Base-by-base conservation (phyloP, 2,888 invertebrate genomes). In the Tuberolachnus salignus region DNA sequence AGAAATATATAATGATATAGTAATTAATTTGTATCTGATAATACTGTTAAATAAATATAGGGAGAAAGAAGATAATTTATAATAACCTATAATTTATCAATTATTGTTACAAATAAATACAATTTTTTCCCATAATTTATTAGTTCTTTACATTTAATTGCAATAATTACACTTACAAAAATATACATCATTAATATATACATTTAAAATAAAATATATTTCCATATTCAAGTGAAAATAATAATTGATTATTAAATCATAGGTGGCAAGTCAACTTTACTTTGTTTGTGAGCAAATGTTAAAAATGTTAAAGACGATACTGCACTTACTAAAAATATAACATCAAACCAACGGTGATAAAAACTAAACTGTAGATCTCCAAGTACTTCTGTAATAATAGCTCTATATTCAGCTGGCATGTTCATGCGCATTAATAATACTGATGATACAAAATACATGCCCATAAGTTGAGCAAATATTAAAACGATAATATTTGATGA, bases 271-370 rank as follows among this genome's bases (percentile, higher is more conserved):
- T 78, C 78, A 6, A 78, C 69, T 69, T 78, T 78, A 69, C 78
- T 78, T 34, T 93, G 93, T 84, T 97, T 97, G 85, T 97, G 97
- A 16, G 98, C 97, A 83, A 99, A 88, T 87, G 98, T 98, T 78
- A 99, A 87, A 82, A 98, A 97, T 82, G 94, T 92, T 83, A 99
- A 98, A 82, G 97, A 97, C 19, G 96, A 94, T 55, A 99, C 86
- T 0, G 99, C 98, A 84, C 97, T 97, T 34, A 99, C 94, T 81
- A 99, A 88, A 86, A 99, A 99, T 85, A 99, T 99, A 6, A 99
- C 98, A 86, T 99, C 99, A 86, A 99, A 99, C 99, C 99, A 99
- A 81, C 99, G 90, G 86, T 99, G 99, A 85, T 99, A 99, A 88
- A 99, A 99, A 85, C 95, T 97, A 84, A 99, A 99, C 86, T 99